phyloP scores from a whole-genome alignment of 2,888 invertebrate species.

The Epirrhoe tristata region DNA sequence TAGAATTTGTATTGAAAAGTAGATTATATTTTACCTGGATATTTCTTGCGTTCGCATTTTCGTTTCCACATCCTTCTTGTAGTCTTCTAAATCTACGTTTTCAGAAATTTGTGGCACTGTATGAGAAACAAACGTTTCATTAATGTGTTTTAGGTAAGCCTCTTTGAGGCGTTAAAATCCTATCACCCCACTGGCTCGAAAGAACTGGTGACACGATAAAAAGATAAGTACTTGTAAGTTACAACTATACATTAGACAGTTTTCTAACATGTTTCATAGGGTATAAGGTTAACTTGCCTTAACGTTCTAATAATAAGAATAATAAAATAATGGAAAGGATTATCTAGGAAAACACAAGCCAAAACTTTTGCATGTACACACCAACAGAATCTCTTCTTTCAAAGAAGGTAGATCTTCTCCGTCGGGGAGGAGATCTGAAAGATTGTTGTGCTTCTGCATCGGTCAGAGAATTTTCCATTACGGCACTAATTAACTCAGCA shows the following conservation, averaged over 20 bases:
- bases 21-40: slow-evolving; percentile 51
- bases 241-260: too few species aligned
- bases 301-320: neutral
- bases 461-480: slow-evolving; percentile 68
- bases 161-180: too few species aligned
- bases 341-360: slow-evolving; percentile 12
- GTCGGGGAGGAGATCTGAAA: slow-evolving; percentile 71
- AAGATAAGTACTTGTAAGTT: too few species aligned
- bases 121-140: slow-evolving; percentile 40
- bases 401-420: slow-evolving; percentile 78
- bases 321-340: neutral
- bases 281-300: neutral
- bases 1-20: too few species aligned
- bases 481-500: slow-evolving; percentile 16
- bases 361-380: slow-evolving; percentile 40
- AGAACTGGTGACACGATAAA: too few species aligned
- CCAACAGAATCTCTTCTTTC: slow-evolving; percentile 75
- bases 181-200: too few species aligned
- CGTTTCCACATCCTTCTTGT: slow-evolving; percentile 48
- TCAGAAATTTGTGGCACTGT: slow-evolving; percentile 64
- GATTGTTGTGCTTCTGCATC: slow-evolving; percentile 63
- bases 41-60: slow-evolving; percentile 58
- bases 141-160: too few species aligned
- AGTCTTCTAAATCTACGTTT: slow-evolving; percentile 49
- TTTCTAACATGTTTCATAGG: neutral